These are phyloP conservation scores for Sebastes ruberrimus DNA, from an alignment of 2,797 vertebrate species.

Conservation along the genomic window DNA sequence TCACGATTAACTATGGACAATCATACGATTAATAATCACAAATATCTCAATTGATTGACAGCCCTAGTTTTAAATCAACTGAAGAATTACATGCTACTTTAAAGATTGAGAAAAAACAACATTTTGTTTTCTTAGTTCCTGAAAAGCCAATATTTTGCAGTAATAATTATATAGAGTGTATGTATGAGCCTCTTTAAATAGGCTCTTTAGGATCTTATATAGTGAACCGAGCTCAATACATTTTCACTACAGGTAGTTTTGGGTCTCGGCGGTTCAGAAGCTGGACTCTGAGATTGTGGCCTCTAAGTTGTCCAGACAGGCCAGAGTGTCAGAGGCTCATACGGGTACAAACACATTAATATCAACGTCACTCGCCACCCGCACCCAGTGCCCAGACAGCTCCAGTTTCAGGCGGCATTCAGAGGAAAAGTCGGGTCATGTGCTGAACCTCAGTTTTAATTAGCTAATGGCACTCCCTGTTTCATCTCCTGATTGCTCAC, in stretches of 20 bases:
- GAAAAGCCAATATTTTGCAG: not conserved
- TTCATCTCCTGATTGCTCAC: conserved; percentile 80
- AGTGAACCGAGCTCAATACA: not conserved
- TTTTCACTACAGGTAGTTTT: not conserved
- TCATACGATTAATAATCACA: too few species aligned
- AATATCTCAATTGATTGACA: too few species aligned
- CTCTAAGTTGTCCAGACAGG: conserved; percentile 59
- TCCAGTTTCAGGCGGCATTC: conserved; percentile 77
- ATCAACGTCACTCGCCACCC: conserved; percentile 76
- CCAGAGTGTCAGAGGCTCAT: conserved; percentile 58
- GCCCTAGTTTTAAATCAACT: not conserved
- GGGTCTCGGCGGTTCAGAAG: not conserved
- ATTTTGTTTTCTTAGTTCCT: not conserved
- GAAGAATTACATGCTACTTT: not conserved
- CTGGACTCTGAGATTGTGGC: conserved; percentile 27
- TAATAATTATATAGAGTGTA: not conserved
- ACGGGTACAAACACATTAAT: conserved; percentile 76
- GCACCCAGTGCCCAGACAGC: conserved; percentile 61
- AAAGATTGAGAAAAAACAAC: not conserved
- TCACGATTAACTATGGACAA: too few species aligned
- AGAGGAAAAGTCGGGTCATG: conserved; percentile 80
- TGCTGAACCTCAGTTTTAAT: conserved; percentile 79
- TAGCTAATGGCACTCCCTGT: conserved; percentile 80
- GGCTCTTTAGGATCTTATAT: not conserved
- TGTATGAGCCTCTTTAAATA: not conserved